Evolutionary conservation across 53 echinoderm and acorn worm genomes (phyloP).

Genomic region (Stichopus horrens): DNA sequence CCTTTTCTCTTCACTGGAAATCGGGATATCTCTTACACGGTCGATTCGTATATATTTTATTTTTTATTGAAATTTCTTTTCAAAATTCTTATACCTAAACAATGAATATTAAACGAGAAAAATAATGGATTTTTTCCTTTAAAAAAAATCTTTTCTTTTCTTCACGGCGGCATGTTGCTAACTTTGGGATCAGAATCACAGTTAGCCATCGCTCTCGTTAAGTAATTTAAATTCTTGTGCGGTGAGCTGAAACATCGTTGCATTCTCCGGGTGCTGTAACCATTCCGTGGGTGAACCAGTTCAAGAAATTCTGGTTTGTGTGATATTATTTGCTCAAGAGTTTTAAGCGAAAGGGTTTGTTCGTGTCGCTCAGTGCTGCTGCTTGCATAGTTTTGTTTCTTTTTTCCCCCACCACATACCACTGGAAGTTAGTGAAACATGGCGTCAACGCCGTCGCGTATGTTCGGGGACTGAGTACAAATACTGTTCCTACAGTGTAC

Average conservation of each 20-base stretch:
- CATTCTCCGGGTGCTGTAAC: neutral
- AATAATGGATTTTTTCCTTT: too few species aligned
- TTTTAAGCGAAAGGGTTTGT: neutral
- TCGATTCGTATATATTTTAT: too few species aligned
- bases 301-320: neutral
- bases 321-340: neutral
- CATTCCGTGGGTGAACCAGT: neutral
- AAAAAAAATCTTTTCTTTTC: neutral
- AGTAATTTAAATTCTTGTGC: slow-evolving; percentile 36
- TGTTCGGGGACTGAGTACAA: too few species aligned
- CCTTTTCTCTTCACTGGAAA: too few species aligned
- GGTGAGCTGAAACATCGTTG: slow-evolving; percentile 29
- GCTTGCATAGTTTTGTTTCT: neutral
- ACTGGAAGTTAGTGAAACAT: too few species aligned
- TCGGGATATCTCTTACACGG: too few species aligned
- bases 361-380: neutral
- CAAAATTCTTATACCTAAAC: too few species aligned
- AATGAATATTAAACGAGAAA: too few species aligned
- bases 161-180: slow-evolving; percentile 15
- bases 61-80: too few species aligned
- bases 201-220: neutral
- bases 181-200: neutral
- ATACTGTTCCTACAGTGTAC: too few species aligned
- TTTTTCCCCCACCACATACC: too few species aligned
- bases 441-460: too few species aligned